phyloP scores from a whole-genome alignment of 1,140 invertebrate species.

The Trachymyrmex cornetzi region DNA sequence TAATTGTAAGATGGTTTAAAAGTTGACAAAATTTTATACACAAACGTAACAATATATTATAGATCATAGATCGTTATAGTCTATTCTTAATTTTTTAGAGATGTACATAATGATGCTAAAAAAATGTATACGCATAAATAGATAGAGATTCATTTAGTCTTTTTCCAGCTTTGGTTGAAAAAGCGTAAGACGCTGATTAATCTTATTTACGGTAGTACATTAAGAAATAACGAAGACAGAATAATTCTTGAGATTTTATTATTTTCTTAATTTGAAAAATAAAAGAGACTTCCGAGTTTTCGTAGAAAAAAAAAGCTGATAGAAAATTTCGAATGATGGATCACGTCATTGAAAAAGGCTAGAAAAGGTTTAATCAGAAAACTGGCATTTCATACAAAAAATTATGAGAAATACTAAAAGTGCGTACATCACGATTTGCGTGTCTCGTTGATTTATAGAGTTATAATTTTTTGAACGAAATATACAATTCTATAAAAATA shows the following conservation, averaged over 20 bases:
- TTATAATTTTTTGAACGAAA: neutral
- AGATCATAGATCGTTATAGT: neutral
- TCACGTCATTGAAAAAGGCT: neutral
- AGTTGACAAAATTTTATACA: neutral
- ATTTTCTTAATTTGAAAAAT: conserved; percentile 10
- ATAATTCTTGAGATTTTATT: conserved; percentile 20
- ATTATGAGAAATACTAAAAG: neutral
- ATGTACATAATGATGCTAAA: neutral
- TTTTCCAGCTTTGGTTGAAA: neutral
- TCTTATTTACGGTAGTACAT: neutral
- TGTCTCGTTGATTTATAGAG: neutral
- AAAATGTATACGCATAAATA: neutral
- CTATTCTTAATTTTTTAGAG: neutral
- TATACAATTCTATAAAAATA: neutral
- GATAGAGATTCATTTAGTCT: neutral
- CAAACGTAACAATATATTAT: neutral
- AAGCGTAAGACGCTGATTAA: neutral
- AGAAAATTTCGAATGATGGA: conserved; percentile 38
- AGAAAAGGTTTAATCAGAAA: neutral
- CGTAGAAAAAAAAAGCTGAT: neutral
- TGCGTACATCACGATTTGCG: neutral
- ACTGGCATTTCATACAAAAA: neutral
- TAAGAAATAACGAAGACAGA: neutral
- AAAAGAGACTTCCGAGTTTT: neutral
- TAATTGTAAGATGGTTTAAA: neutral